Base-by-base conservation (phyloP, 2,888 invertebrate species). In the Diloba caeruleocephala region DNA sequence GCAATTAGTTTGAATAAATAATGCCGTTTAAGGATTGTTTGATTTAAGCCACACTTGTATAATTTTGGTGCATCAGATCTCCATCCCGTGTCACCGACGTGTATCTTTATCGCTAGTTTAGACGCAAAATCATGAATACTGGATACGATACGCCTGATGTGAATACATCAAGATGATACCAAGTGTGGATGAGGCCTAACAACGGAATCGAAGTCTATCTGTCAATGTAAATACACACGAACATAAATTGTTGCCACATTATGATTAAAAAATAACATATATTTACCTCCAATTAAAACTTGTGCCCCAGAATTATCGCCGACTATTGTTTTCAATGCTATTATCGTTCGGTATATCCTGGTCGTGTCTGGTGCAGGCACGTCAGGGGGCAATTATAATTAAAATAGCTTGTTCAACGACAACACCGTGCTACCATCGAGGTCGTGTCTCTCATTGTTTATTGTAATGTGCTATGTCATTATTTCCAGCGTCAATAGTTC, bases 371-470 rank as follows among this genome's bases (percentile, higher is more conserved):
- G 43, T 56, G 69, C 69, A 76, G 79, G 81, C 79, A 82, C 81
- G 81, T 73, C 74, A 78, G 61, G 63, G 42, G 61, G 74, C 71
- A 79, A 84, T 84, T 78, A 79, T 75, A 78, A 78, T 78, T 76
- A 79, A 79, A 81, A 73, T 61, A 60, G 71, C 71, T 76, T 76
- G 74, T 76, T 71, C 71, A 64, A 60, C 61, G 69, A 71, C 71
- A 64, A 56, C 60, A 51, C 49, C 66, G 67, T 65, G 59, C 55
- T 46, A 29, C 49, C 34, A 54, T 71, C 52, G 72, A 67, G 70
- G 64, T 64, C 67, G 65, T 64, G 71, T 56, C 60, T 69, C 67
- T 69, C 76, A 82, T 84, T 85, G 85, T 84, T 83, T 83, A 80
- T 79, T 79, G 76, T 81, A 78, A 77, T 78, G 68, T 60, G 55